Percentiles rank a stretch among this genome's conserved stretches.
Evolutionary conservation across 2,888 invertebrate genomes (phyloP).

Genomic region (Aphodius granarius): DNA sequence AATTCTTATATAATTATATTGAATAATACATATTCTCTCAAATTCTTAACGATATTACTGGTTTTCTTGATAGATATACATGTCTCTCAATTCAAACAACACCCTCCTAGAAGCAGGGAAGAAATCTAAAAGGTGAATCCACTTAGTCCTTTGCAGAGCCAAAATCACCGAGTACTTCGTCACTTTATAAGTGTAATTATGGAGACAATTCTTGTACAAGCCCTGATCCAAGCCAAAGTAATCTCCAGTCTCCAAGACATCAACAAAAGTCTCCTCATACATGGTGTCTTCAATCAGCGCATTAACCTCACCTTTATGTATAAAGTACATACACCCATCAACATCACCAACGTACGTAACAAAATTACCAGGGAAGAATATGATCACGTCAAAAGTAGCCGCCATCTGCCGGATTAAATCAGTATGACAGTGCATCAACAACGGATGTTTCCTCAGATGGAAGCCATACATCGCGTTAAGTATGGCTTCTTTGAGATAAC

Average conservation of each 20-base stretch:
- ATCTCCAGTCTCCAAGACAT: conserved; percentile 26
- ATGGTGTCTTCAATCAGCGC: conserved; percentile 34
- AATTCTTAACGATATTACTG: background rate
- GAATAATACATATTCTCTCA: no score
- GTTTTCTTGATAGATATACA: background rate
- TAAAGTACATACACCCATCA: conserved; percentile 41
- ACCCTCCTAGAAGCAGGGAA: conserved; percentile 33
- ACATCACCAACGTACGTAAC: conserved; percentile 37
- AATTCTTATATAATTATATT: no score
- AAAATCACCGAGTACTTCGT: conserved; percentile 30
- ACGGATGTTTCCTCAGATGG: conserved; percentile 35
- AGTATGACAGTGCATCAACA: conserved; percentile 35
- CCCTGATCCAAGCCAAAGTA: conserved; percentile 37
- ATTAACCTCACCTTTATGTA: conserved; percentile 37
- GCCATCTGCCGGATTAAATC: conserved; percentile 40
- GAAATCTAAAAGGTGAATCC: conserved; percentile 34
- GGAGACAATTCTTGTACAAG: conserved; percentile 31
- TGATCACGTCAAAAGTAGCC: conserved; percentile 30
- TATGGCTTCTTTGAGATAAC: conserved; percentile 38
- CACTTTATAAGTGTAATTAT: conserved; percentile 37
- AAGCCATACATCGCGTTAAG: conserved; percentile 38
- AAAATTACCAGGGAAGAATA: conserved; percentile 37
- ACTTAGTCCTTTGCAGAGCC: conserved; percentile 27
- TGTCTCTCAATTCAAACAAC: conserved; percentile 11
- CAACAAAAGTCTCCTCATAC: conserved; percentile 30